These are phyloP conservation scores for Seriola aureovittata DNA, from an alignment of 2,113 vertebrate species.

Conservation along the genomic window DNA sequence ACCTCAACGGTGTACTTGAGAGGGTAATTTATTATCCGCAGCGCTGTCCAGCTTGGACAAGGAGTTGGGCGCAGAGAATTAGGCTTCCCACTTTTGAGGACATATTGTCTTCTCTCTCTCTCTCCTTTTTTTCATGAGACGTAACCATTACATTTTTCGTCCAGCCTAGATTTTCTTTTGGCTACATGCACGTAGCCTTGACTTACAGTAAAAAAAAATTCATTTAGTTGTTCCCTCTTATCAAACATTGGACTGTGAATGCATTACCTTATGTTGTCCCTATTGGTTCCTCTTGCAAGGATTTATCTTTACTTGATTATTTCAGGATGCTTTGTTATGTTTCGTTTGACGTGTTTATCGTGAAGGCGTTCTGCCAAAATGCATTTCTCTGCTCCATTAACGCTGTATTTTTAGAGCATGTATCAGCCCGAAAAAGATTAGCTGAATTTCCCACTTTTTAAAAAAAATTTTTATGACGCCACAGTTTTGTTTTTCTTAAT, in stretches of 20 bases:
- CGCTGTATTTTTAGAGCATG: constrained; percentile 5
- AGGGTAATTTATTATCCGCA: constrained; percentile 83
- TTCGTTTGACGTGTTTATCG: constrained; percentile 1
- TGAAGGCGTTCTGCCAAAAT: constrained; percentile 2
- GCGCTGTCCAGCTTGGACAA: constrained; percentile 64
- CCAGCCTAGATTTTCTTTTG: constrained; percentile 31
- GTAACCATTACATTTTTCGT: background rate
- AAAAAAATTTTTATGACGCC: background rate
- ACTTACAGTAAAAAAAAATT: constrained; percentile 6
- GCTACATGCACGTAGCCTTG: background rate
- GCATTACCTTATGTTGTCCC: background rate
- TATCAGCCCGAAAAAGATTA: background rate
- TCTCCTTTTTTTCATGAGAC: background rate
- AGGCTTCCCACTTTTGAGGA: constrained; percentile 59
- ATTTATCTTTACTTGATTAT: constrained; percentile 28
- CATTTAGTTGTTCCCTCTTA: constrained; percentile 5
- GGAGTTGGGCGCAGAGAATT: constrained; percentile 49
- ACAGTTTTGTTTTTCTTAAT: constrained; percentile 18
- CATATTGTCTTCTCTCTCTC: constrained; percentile 32
- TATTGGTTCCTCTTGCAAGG: background rate
- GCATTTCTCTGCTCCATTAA: constrained; percentile 1
- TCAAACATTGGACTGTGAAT: constrained; percentile 4
- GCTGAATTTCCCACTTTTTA: background rate
- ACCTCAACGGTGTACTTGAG: constrained; percentile 83
- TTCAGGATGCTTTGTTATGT: background rate